Evolutionary conservation across 1,140 invertebrate species (phyloP), one percentile per base, ranked within the genome.

Genomic region (Leptestheria dahalacensis): DNA sequence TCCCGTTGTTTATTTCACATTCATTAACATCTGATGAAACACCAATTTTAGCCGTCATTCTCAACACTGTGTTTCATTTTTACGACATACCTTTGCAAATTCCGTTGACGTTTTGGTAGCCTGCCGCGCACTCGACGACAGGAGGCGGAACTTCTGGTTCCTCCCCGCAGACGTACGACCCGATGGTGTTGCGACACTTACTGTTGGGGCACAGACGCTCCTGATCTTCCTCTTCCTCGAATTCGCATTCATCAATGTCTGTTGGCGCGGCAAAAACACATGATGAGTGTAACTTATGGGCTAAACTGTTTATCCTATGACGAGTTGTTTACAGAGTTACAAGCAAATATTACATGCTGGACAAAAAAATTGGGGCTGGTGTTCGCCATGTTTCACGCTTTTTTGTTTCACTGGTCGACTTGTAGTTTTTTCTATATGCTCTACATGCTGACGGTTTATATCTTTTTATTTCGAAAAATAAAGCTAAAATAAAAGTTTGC

Each of bases 1-100:
- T 78, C 23, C 77, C 74, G 2, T 77, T 77, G 62, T 51, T 48
- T 72, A 71, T 66, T 26, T 71, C 56, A 67, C 79, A 82, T 61
- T 82, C 79, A 68, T 81, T 71, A 26, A 76, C 69, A 65, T 79
- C 75, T 62, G 72, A 41, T 46, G 23, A 53, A 24, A 26, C 23
- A n/a, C 53, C 60, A 11, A 57, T 55, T 9, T 55, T 3, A 29
- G 2, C n/a, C 10, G n/a, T 52, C 24, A 3, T 52, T 23, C 28
- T 18, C 24, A 3, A 2, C 28, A 3, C 2, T 18, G 3, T 52
- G 9, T 18, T 52, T 15, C 28, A n/a, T 10, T n/a, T 33, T 20
- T 26, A 41, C 3, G 18, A 53, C 58, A 61, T 59, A 73, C 72
- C 73, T 63, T 71, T 73, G 61, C 73, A 75, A 58, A 73, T 73